Conservation (phyloP, 2,113 vertebrate genomes). For the Crotalus tigris region DNA sequence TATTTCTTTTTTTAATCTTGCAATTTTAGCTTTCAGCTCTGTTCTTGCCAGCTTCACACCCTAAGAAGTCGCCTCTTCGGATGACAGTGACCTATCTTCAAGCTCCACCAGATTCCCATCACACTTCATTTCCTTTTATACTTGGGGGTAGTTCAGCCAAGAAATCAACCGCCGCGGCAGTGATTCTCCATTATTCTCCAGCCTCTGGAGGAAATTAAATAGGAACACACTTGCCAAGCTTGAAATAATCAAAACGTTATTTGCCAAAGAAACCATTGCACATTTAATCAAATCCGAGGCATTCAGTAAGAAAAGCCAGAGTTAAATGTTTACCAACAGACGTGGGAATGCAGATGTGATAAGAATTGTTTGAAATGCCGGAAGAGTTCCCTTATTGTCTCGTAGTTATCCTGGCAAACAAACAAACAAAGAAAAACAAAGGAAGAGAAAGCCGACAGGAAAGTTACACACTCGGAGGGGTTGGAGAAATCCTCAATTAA, state of each 20-base stretch:
- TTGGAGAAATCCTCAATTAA: background rate
- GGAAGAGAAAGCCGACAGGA: background rate
- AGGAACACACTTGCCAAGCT: constrained; percentile 25
- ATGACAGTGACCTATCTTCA: constrained; percentile 47
- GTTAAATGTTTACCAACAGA: background rate
- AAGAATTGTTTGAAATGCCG: background rate
- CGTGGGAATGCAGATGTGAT: background rate
- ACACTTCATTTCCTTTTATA: constrained; percentile 38
- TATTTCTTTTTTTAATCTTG: constrained; percentile 53
- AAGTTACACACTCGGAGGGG: background rate
- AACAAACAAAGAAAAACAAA: background rate
- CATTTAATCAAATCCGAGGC: constrained; percentile 44
- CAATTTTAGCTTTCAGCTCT: constrained; percentile 56
- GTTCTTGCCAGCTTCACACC: constrained; percentile 52
- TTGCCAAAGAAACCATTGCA: constrained; percentile 46
- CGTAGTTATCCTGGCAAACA: background rate
- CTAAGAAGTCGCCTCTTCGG: constrained; percentile 44
- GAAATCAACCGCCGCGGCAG: constrained; percentile 16
- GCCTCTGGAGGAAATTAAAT: constrained; percentile 44
- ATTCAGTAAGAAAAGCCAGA: constrained; percentile 22
- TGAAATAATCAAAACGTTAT: constrained; percentile 35
- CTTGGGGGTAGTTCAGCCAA: constrained; percentile 31
- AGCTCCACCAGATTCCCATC: constrained; percentile 40
- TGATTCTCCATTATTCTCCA: constrained; percentile 28
- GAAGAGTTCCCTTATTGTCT: background rate